A percentile compares a stretch with the other conserved stretches of the same genome.
Evolutionary conservation across 2,113 vertebrate genomes (phyloP).

Genomic region (Prunella himalayana): DNA sequence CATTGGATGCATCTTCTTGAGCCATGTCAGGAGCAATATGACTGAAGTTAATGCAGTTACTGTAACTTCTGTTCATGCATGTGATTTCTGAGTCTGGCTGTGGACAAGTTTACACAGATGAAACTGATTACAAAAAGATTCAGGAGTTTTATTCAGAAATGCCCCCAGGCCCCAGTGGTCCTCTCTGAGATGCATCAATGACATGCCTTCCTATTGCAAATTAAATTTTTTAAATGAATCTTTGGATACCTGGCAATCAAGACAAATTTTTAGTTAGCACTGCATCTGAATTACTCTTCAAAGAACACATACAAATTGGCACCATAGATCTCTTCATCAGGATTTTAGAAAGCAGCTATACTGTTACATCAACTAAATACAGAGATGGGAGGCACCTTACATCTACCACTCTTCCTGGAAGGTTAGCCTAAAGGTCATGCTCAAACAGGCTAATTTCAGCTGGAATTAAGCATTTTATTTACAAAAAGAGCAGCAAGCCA

Average conservation of each 20-base stretch:
- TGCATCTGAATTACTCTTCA: not conserved
- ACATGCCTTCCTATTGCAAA: accelerated
- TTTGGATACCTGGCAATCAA: not conserved
- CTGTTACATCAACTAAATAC: not conserved
- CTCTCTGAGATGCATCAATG: accelerated
- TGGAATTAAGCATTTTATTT: not conserved
- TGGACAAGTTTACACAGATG: not conserved
- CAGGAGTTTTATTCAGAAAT: not conserved
- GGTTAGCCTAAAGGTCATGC: not conserved
- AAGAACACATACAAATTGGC: not conserved
- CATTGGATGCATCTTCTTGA: not conserved
- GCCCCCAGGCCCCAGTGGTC: not conserved
- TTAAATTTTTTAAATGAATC: not conserved
- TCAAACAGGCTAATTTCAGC: not conserved
- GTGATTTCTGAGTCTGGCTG: accelerated
- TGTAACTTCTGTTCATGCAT: not conserved
- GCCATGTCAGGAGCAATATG: not conserved
- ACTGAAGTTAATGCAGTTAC: not conserved
- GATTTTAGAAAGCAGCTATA: not conserved
- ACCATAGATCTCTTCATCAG: not conserved
- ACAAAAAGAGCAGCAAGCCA: not conserved
- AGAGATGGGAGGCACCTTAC: not conserved
- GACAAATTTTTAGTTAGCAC: not conserved
- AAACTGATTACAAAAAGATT: not conserved
- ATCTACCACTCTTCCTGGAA: not conserved